Percentiles rank a stretch among this genome's conserved stretches.
These are phyloP conservation scores for Myzus persicae DNA, from an alignment of 1,140 invertebrate genomes.

Conservation along the genomic window DNA sequence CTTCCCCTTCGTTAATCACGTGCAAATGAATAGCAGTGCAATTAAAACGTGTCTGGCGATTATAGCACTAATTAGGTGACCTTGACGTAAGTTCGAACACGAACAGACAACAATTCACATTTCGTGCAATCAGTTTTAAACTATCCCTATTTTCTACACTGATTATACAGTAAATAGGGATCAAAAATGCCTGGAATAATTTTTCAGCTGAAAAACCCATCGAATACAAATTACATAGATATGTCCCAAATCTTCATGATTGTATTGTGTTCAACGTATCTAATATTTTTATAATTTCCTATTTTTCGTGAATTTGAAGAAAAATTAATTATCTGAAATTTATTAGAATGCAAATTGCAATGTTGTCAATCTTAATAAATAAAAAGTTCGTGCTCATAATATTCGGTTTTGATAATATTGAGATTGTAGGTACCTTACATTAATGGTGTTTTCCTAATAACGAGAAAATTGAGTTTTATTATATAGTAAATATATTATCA, in stretches of 20 bases:
- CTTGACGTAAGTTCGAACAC: background rate
- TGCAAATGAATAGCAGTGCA: background rate
- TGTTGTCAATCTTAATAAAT: too few relatives aligned
- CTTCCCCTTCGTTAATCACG: conserved; percentile 18
- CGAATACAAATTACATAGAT: background rate
- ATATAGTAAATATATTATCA: too few relatives aligned
- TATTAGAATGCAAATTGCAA: too few relatives aligned
- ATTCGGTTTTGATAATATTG: too few relatives aligned
- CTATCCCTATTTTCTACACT: background rate
- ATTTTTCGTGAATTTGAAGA: background rate
- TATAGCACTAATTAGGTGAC: conserved; percentile 5
- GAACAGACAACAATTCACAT: background rate
- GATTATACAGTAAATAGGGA: background rate
- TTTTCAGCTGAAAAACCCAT: background rate
- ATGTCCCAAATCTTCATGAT: background rate
- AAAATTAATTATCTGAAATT: background rate
- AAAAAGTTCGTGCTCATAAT: too few relatives aligned
- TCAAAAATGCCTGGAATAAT: background rate
- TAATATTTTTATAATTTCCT: background rate
- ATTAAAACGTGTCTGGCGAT: conserved; percentile 33
- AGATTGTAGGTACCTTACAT: too few relatives aligned
- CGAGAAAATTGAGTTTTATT: too few relatives aligned
- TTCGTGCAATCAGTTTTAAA: background rate
- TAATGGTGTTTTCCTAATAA: too few relatives aligned
- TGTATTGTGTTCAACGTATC: background rate